Percentiles rank a stretch among this genome's conserved stretches.
Evolutionary conservation across 2,113 vertebrate genomes (phyloP).

Genomic region (human): GRCh38 chr5:8934001-8934500

Average conservation of each 20-base stretch:
- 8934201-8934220: background rate
- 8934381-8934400: background rate
- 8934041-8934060: background rate
- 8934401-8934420: background rate
- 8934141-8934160: background rate
- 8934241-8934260: background rate
- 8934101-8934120: background rate
- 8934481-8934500: too few species aligned
- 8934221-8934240: background rate
- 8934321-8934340: too few species aligned
- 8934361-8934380: background rate
- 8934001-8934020: background rate
- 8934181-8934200: background rate
- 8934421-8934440: accelerated
- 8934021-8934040: background rate
- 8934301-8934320: too few species aligned
- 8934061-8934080: background rate
- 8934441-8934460: background rate
- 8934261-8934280: background rate
- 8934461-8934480: background rate
- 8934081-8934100: background rate
- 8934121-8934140: background rate
- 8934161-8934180: background rate
- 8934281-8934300: background rate
- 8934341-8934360: background rate